Evolutionary conservation across 1,140 invertebrate species (phyloP).

Genomic region (Drosophila pseudoobscura): DNA sequence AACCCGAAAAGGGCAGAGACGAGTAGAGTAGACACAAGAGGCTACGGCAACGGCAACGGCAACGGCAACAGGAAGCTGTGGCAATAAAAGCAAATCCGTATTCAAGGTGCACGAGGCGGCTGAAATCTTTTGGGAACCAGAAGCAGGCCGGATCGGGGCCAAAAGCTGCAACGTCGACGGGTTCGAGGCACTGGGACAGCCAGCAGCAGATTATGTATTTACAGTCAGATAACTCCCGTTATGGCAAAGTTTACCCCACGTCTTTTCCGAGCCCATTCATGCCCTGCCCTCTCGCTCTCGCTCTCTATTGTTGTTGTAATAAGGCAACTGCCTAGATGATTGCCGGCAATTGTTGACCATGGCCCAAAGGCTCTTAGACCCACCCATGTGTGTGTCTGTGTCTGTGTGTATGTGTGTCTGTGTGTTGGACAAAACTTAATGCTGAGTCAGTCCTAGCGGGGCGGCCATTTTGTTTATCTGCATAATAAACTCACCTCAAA

Average conservation of each 20-base stretch:
- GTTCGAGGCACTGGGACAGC: slow-evolving; percentile 18
- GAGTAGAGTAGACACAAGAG: not conserved
- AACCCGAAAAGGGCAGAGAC: slow-evolving; percentile 2
- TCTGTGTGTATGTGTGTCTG: slow-evolving; percentile 30
- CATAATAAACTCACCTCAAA: slow-evolving; percentile 78
- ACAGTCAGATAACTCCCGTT: slow-evolving; percentile 76
- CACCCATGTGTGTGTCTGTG: not conserved
- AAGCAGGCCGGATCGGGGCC: slow-evolving; percentile 6
- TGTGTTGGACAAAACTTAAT: slow-evolving; percentile 53
- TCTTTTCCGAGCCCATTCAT: slow-evolving; percentile 11
- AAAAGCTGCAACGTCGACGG: slow-evolving; percentile 46
- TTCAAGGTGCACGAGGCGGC: slow-evolving; percentile 59
- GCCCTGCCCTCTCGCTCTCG: not conserved
- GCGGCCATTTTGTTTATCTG: slow-evolving; percentile 76
- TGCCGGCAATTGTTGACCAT: slow-evolving; percentile 72
- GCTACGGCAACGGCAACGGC: not conserved
- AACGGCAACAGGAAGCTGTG: slow-evolving; percentile 35
- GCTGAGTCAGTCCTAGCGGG: slow-evolving; percentile 57
- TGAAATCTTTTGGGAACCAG: slow-evolving; percentile 57
- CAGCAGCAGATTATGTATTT: slow-evolving; percentile 75
- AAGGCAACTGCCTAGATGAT: slow-evolving; percentile 78
- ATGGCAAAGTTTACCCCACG: slow-evolving; percentile 63
- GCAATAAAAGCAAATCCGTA: slow-evolving; percentile 80
- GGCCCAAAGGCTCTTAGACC: slow-evolving; percentile 38
- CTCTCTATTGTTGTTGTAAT: slow-evolving; percentile 65